Evolutionary conservation across 2,797 vertebrate species (phyloP).

Genomic region (Hemitrygon akajei): DNA sequence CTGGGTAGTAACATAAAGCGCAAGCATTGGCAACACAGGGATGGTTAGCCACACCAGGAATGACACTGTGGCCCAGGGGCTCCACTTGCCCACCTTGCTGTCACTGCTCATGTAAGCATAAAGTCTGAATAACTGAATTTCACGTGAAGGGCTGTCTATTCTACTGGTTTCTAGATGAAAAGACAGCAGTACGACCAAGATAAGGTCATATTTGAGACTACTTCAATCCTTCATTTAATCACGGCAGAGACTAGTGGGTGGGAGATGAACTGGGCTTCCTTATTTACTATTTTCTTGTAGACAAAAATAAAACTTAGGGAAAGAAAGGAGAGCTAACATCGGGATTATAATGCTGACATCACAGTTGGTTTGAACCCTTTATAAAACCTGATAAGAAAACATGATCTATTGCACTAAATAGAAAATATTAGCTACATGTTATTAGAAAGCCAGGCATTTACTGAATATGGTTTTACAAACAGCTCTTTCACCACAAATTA

Average conservation of each 20-base stretch:
- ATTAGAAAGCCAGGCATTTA: not conserved
- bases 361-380: not conserved
- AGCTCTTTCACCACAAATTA: not conserved
- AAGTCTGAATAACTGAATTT: not conserved
- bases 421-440: not conserved
- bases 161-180: not conserved
- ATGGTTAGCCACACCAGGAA: not conserved
- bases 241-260: not conserved
- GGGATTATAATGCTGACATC: not conserved
- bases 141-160: not conserved
- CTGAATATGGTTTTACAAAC: not conserved
- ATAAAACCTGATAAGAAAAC: not conserved
- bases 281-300: not conserved
- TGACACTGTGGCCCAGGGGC: not conserved
- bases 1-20: too few relatives aligned
- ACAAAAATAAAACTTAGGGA: not conserved
- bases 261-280: not conserved
- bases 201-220: not conserved
- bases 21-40: not conserved
- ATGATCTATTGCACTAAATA: not conserved
- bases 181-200: not conserved
- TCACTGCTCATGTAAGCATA: not conserved
- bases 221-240: not conserved
- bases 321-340: not conserved
- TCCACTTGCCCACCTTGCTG: not conserved